phyloP scores from a whole-genome alignment of 2,888 invertebrate species.

The Empis livida region DNA sequence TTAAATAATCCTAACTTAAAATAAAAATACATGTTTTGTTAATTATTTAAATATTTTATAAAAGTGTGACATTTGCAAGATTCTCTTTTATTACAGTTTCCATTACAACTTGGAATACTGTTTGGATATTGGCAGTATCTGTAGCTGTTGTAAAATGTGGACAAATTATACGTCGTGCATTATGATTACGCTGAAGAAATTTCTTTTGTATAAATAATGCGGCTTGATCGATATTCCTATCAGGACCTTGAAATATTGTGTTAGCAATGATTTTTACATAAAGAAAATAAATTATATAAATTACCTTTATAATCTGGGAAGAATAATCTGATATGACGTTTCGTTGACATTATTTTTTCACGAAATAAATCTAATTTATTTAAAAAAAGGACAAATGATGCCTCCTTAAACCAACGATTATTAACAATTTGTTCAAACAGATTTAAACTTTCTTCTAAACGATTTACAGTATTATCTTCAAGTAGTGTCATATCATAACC shows the following conservation, averaged over 20 bases:
- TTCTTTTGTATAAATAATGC: conserved; percentile 49
- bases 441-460: conserved; percentile 49
- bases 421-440: conserved; percentile 51
- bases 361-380: conserved; percentile 53
- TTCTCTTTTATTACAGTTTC: conserved; percentile 51
- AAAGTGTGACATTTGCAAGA: conserved; percentile 42
- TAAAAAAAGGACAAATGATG: conserved; percentile 48
- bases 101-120: conserved; percentile 52
- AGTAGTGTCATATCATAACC: conserved; percentile 52
- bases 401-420: conserved; percentile 48
- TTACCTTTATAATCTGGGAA: conserved; percentile 45
- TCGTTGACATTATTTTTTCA: conserved; percentile 49
- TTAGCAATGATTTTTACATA: too few species aligned
- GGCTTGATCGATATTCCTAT: conserved; percentile 47
- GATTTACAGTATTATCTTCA: conserved; percentile 48
- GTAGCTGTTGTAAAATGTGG: conserved; percentile 56
- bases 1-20: background rate
- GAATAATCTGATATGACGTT: conserved; percentile 45
- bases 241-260: conserved; percentile 37
- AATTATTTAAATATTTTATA: conserved; percentile 22
- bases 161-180: conserved; percentile 45
- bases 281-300: background rate
- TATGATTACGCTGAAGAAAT: conserved; percentile 43
- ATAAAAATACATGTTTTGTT: background rate
- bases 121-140: conserved; percentile 51